A percentile compares a stretch with the other conserved stretches of the same genome.
Conservation (phyloP, 2,113 vertebrate species). For the Gymnocephalus cernua region DNA sequence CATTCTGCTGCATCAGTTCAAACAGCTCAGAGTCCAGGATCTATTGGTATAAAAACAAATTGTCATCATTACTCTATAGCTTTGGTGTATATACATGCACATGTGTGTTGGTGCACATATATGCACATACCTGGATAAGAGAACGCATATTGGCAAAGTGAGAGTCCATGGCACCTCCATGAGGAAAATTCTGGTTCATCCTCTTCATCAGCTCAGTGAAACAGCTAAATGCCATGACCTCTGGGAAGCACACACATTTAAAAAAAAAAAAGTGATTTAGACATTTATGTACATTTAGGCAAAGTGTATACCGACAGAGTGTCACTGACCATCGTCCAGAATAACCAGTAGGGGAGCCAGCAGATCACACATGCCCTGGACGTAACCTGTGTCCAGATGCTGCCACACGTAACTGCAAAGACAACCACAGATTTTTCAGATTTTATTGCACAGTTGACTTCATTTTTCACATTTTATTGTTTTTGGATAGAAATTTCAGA, state of each 20-base stretch:
- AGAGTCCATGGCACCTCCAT: constrained; percentile 97
- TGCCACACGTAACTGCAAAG: constrained; percentile 94
- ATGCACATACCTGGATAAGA: constrained; percentile 89
- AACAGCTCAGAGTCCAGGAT: constrained; percentile 98
- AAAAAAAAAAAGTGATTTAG: not conserved
- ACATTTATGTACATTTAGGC: not conserved
- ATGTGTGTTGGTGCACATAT: not conserved
- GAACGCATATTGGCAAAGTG: constrained; percentile 99
- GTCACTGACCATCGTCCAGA: constrained; percentile 93
- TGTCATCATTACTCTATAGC: not conserved
- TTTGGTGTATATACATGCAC: not conserved
- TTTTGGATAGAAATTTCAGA: not conserved
- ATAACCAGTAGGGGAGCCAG: constrained; percentile 96
- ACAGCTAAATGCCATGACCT: constrained; percentile 97
- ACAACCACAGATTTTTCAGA: not conserved
- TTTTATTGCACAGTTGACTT: no score
- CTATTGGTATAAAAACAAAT: constrained; percentile 72
- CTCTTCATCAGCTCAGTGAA: constrained; percentile 99
- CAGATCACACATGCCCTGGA: constrained; percentile 99
- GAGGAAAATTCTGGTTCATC: constrained; percentile 99
- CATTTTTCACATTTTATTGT: not conserved
- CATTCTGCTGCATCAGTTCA: constrained; percentile 98
- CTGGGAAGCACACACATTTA: constrained; percentile 72
- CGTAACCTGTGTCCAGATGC: constrained; percentile 95
- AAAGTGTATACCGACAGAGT: not conserved